Evolutionary conservation across 2,888 invertebrate genomes (phyloP).

Genomic region (Quadroppia sp.): DNA sequence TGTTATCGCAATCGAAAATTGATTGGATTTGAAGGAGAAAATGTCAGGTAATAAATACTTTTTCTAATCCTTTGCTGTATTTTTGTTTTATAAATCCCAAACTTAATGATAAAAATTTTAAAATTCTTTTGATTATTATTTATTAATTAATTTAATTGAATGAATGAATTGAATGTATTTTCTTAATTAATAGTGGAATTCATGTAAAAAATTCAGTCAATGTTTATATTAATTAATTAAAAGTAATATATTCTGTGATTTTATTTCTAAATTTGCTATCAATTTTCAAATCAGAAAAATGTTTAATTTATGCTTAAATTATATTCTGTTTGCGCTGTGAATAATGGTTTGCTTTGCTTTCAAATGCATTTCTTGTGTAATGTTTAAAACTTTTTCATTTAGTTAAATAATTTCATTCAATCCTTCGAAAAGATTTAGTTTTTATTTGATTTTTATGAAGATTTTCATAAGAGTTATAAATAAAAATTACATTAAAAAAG

Average conservation of each 20-base stretch:
- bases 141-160: background rate
- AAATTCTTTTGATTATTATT: too few relatives aligned
- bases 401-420: background rate
- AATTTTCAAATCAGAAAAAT: background rate
- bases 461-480: too few relatives aligned
- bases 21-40: background rate
- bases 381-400: background rate
- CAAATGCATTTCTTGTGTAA: background rate
- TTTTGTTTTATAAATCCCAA: too few relatives aligned
- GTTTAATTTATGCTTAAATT: background rate
- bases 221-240: background rate
- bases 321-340: background rate
- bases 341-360: conserved; percentile 1
- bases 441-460: too few relatives aligned
- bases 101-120: too few relatives aligned
- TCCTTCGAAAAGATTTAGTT: too few relatives aligned
- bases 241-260: background rate
- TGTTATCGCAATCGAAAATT: background rate
- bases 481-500: too few relatives aligned
- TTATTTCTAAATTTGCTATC: background rate
- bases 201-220: background rate
- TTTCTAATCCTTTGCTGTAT: too few relatives aligned
- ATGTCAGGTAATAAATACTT: background rate
- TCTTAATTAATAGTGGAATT: background rate
- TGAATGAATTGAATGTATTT: background rate